Conservation (phyloP, 2,797 vertebrate genomes). For the Columba guinea region DNA sequence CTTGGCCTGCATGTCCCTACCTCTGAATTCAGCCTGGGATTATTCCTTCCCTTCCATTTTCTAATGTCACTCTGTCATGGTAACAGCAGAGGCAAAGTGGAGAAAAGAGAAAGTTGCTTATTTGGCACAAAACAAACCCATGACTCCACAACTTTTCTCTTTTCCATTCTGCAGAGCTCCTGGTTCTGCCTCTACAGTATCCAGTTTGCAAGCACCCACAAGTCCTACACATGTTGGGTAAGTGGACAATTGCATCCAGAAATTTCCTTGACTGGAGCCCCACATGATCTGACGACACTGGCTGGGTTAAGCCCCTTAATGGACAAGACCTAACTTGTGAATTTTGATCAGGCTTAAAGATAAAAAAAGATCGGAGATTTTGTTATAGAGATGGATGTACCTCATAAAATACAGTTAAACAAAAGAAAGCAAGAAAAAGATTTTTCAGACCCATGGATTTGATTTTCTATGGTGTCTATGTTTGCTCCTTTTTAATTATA, state of each 20-base stretch:
- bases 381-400: background rate
- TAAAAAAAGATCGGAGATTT: background rate
- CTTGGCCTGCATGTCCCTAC: background rate
- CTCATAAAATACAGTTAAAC: background rate
- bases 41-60: background rate
- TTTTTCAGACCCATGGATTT: background rate
- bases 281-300: background rate
- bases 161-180: background rate
- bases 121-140: background rate
- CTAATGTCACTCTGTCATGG: background rate
- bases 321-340: background rate
- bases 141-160: background rate
- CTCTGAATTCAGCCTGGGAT: background rate
- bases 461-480: background rate
- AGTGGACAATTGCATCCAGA: background rate
- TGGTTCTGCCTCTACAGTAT: background rate
- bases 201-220: background rate
- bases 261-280: background rate
- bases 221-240: rapidly evolving
- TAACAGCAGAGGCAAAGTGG: background rate
- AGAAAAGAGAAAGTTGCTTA: background rate
- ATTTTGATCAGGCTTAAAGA: background rate
- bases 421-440: background rate
- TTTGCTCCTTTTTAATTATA: background rate
- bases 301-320: background rate